Evolutionary conservation across 2,797 vertebrate genomes (phyloP), one percentile per base, ranked within the genome.

Genomic region (Hippocampus kuda): DNA sequence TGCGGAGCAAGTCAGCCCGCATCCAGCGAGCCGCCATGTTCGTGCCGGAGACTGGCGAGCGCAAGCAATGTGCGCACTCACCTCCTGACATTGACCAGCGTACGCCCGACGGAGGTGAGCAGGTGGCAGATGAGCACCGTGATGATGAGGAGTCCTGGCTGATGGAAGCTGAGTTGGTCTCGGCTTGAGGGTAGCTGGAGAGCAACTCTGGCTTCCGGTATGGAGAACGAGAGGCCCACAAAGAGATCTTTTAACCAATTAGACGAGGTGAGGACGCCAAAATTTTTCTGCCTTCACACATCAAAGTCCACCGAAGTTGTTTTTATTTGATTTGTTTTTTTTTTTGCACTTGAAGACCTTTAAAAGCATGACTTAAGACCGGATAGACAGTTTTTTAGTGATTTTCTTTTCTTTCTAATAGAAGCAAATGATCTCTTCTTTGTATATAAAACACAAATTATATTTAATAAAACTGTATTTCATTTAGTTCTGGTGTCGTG

Each of bases 1-100:
- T 92, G 67, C 77, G 84, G 75, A 72, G 76, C 65, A 89, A 84
- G 79, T 89, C 90, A 0, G 86, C 89, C 0, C 81, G 73, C 1
- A 80, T 80, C 41, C 49, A 48, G 16, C 72, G 30, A 0, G 26
- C 68, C 57, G 18, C 68, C 26, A 2, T 64, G 56, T 70, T 61
- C 42, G 48, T 5, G 9, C 12, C 64, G 0, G 68, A 72, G 20
- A 74, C 68, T 2, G 68, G 66, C 0, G 61, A 67, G 0, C 5
- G 73, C 69, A 4, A 22, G 18, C 49, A 68, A 44, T 0, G 76
- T 81, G 57, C 11, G 46, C 46, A 16, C 16, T 48, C 13, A 16
- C 46, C 46, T 48, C 46, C 46, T 3, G 46, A 48, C 46, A 16
- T 48, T 5, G 46, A 48, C 46, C 46, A 5, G 13, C 5, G 70